Percentiles rank a stretch among this genome's conserved stretches.
phyloP scores from a whole-genome alignment of 1,140 invertebrate genomes.

The Cyclina sinensis region DNA sequence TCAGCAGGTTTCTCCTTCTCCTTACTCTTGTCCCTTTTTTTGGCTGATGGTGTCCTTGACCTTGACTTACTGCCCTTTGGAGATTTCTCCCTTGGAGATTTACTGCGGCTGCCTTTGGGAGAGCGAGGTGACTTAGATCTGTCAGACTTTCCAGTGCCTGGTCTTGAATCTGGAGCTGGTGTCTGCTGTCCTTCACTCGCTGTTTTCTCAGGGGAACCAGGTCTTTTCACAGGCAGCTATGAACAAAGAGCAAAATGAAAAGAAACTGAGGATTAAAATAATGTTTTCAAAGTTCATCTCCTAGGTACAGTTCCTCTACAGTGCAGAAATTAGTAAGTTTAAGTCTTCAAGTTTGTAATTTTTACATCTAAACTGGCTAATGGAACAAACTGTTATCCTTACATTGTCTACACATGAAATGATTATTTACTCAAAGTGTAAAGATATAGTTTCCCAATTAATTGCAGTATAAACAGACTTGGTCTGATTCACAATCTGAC shows the following conservation, averaged over 20 bases:
- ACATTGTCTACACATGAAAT: too few species aligned
- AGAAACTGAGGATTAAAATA: too few species aligned
- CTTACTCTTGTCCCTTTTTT: constrained; percentile 79
- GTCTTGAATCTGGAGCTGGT: constrained; percentile 66
- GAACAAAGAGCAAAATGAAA: neutral
- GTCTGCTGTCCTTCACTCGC: constrained; percentile 68
- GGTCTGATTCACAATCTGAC: too few species aligned
- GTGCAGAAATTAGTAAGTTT: too few species aligned
- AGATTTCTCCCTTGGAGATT: constrained; percentile 76
- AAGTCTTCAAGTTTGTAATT: too few species aligned
- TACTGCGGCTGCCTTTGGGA: constrained; percentile 67
- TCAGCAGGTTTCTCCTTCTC: constrained; percentile 75
- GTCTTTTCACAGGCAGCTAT: constrained; percentile 79
- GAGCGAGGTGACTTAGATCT: constrained; percentile 72
- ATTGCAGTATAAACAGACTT: too few species aligned
- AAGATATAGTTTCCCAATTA: too few species aligned
- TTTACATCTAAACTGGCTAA: too few species aligned
- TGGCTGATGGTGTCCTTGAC: constrained; percentile 80
- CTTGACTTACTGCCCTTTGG: constrained; percentile 80
- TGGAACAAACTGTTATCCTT: too few species aligned
- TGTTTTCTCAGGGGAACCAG: constrained; percentile 75
- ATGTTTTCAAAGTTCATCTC: too few species aligned
- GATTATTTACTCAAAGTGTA: too few species aligned
- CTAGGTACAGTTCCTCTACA: too few species aligned
- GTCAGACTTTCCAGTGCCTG: constrained; percentile 71